Evolutionary conservation across 1,140 invertebrate genomes (phyloP).

Genomic region (fruit fly (Drosophila melanogaster)): DNA sequence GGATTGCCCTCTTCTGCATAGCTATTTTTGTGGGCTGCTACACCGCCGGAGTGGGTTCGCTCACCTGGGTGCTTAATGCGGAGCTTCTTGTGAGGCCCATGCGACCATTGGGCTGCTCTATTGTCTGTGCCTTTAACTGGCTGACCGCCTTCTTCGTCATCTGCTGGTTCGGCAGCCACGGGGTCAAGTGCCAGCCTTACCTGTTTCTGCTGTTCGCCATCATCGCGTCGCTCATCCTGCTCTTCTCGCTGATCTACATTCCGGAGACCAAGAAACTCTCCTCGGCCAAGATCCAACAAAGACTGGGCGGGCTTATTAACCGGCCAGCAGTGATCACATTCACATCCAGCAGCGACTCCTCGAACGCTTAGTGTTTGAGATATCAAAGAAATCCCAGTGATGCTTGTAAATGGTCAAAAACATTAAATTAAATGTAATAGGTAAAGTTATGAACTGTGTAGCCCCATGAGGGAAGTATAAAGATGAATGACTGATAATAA

Average conservation of each 20-base stretch:
- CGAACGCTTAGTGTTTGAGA: background rate
- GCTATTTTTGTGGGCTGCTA: background rate
- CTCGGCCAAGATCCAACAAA: background rate
- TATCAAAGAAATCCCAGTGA: background rate
- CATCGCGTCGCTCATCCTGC: background rate
- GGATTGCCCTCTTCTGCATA: background rate
- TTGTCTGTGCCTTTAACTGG: slow-evolving; percentile 14
- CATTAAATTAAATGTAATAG: background rate
- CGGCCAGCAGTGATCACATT: background rate
- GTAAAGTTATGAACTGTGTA: no score
- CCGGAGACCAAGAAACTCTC: slow-evolving; percentile 39
- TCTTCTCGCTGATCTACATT: slow-evolving; percentile 13
- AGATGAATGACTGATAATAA: no score
- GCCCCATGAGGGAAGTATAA: no score
- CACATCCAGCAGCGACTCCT: slow-evolving; percentile 13
- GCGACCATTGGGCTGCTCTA: slow-evolving; percentile 10
- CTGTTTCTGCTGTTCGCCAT: slow-evolving; percentile 26
- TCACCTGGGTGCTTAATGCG: slow-evolving; percentile 33
- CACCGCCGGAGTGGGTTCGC: slow-evolving; percentile 15
- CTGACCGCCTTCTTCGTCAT: slow-evolving; percentile 4
- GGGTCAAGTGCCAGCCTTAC: background rate
- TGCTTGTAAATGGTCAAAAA: no score
- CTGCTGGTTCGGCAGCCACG: slow-evolving; percentile 14
- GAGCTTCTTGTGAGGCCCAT: slow-evolving; percentile 11
- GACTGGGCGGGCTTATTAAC: slow-evolving; percentile 4